Evolutionary conservation across 2,888 invertebrate species (phyloP), one percentile per base, ranked within the genome.

Genomic region (Mimumesa dahlbomi): DNA sequence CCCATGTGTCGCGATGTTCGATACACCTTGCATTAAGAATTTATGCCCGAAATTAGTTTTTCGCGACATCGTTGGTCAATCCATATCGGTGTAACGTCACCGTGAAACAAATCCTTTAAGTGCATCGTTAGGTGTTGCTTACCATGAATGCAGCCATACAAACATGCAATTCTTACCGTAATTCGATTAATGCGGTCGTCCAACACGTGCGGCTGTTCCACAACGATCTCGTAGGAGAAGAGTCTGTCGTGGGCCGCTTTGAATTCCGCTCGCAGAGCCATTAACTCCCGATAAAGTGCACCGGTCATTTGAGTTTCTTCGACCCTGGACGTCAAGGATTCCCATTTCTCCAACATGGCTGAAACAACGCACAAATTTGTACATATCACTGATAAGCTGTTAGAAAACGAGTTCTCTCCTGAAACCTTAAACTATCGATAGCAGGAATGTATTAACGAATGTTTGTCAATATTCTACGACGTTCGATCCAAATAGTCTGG

Each of bases 291-390:
- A 71, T 89, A 88, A 68, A 90, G 86, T 34, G 84, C 75, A 73
- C 80, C 88, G 45, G 86, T 87, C 74, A 87, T 87, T 79, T 89
- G 89, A 6, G 87, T 83, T 66, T 90, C 90, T 57, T 90, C 89
- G 5, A 87, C 87, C 49, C 88, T 87, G 19, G 90, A 85, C 56
- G 90, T 89, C 58, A 90, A 84, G 14, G 89, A 85, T 82, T 92
- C 91, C 91, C 91, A 88, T 84, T 89, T 81, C 82, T 90, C 86
- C 81, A 90, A 87, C 81, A 91, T 82, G 65, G 85, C 89, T 89
- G 79, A 50, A 88, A 84, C 68, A 53, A 42, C 9, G n/a, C 1
- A n/a, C 1, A 42, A 16, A 2, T n/a, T 5, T 38, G 6, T 38
- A 29, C 6, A 29, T 29, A 29, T 29, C 29, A 29, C 29, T 29